Percentiles rank a stretch among this genome's conserved stretches.
Conservation (phyloP, 2,797 vertebrate species). For the Centroberyx gerrardi region DNA sequence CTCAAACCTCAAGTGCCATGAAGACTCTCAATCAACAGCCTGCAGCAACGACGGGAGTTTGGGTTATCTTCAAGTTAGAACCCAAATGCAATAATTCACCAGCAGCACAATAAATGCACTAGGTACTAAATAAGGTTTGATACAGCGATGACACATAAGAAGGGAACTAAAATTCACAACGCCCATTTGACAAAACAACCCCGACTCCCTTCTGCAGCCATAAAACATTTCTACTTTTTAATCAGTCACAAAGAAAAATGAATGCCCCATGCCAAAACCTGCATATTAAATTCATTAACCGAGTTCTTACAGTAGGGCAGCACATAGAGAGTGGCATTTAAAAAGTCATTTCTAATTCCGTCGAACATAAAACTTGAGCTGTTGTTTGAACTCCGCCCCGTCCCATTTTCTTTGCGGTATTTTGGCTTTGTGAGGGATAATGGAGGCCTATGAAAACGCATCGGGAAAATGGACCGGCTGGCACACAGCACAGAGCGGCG, state of each 20-base stretch:
- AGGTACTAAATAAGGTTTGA: slow-evolving; percentile 40
- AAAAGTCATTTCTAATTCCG: slow-evolving; percentile 84
- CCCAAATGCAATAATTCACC: slow-evolving; percentile 43
- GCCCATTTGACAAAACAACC: slow-evolving; percentile 63
- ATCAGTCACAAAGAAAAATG: slow-evolving; percentile 65
- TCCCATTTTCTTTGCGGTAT: slow-evolving; percentile 79
- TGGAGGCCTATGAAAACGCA: slow-evolving; percentile 83
- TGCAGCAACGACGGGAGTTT: not conserved
- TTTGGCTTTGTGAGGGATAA: slow-evolving; percentile 82
- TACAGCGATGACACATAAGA: slow-evolving; percentile 46
- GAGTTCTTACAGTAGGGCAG: slow-evolving; percentile 74
- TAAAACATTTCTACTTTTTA: slow-evolving; percentile 71
- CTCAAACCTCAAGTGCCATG: slow-evolving; percentile 29
- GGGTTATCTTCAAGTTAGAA: slow-evolving; percentile 40
- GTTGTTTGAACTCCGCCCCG: slow-evolving; percentile 76
- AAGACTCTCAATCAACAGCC: slow-evolving; percentile 54
- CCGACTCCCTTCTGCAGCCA: slow-evolving; percentile 50
- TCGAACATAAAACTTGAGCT: slow-evolving; percentile 82
- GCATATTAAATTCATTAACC: slow-evolving; percentile 84
- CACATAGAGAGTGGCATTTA: slow-evolving; percentile 75
- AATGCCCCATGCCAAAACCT: slow-evolving; percentile 65
- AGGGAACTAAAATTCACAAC: slow-evolving; percentile 45
- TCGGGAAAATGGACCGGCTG: slow-evolving; percentile 80
- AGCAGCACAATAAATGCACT: slow-evolving; percentile 14
- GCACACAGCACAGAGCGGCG: slow-evolving; percentile 67